A percentile compares a stretch with the other conserved stretches of the same genome.
These are phyloP conservation scores for Pemphredon lugubris DNA, from an alignment of 2,888 invertebrate genomes.

Conservation along the genomic window DNA sequence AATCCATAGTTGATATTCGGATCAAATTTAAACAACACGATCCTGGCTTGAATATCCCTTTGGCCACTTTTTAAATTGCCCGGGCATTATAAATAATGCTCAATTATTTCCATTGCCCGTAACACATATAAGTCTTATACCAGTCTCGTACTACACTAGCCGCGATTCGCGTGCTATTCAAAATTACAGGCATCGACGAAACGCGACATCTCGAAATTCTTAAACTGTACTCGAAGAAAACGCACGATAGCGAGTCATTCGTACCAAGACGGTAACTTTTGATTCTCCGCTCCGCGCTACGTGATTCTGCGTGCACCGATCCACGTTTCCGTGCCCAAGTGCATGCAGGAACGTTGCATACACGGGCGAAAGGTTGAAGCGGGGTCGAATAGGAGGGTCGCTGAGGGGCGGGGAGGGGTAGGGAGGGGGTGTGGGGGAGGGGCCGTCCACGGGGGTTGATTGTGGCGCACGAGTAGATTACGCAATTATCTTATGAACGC, in stretches of 20 bases:
- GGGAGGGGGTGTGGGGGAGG: conserved; percentile 16
- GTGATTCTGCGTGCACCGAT: conserved; percentile 49
- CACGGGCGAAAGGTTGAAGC: conserved; percentile 4
- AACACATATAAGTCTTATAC: too few species aligned
- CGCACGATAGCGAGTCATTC: conserved; percentile 5
- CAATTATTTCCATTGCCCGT: too few species aligned
- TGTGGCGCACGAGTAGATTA: conserved; percentile 73
- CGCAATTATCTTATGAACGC: conserved; percentile 76
- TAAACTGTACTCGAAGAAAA: background rate
- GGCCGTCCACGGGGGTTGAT: conserved; percentile 67
- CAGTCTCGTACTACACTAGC: too few species aligned
- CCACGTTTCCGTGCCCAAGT: conserved; percentile 13
- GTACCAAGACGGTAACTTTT: conserved; percentile 22
- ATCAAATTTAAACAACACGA: too few species aligned
- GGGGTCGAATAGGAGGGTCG: too few species aligned
- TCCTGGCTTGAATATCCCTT: too few species aligned
- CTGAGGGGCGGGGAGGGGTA: background rate
- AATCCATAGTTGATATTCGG: too few species aligned
- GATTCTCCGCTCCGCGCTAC: conserved; percentile 51
- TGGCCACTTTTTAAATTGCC: too few species aligned
- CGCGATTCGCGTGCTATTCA: too few species aligned
- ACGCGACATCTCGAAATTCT: too few species aligned
- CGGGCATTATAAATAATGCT: too few species aligned
- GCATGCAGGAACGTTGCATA: conserved; percentile 19
- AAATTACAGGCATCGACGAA: too few species aligned